Evolutionary conservation across 2,888 invertebrate species (phyloP), one percentile per base, ranked within the genome.

Genomic region (Aethes cnicana): DNA sequence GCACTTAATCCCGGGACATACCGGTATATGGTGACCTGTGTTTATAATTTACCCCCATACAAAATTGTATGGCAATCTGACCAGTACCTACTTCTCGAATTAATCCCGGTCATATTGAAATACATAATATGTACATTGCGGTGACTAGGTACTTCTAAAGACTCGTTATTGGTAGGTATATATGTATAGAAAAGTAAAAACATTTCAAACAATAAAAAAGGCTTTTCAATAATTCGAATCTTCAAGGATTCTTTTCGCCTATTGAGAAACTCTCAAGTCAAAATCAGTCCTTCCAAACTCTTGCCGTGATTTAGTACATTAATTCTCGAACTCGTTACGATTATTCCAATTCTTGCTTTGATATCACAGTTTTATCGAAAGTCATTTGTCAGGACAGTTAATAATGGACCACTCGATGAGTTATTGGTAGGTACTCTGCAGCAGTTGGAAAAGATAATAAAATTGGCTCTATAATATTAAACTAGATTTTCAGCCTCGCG

Each of bases 341-440:
- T 50, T 44, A 50, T 43, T 35, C 37, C 43, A 44, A 17, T 50
- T 43, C 43, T 44, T 28, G 25, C 30, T 25, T 41, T 23, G 37
- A 50, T 50, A 50, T 50, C 50, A 43, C 43, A 37, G 43, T 50
- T 50, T 50, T 50, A 50, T 44, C 44, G 36, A 14, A 35, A 37
- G 23, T 37, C 21, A 50, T 50, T 50, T 50, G 50, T 50, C 50
- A 25, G 30, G 14, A 9, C 30, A 28, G 30, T 50, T 50, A 44
- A 50, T 50, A 50, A 50, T 44, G 50, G 37, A 14, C 48, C 41
- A 49, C 50, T 50, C 50, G 18, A 50, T 50, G 50, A 44, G 37
- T 36, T 44, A 44, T 50, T 50, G 39, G 32, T 41, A 33, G 39
- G 32, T 41, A 33, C 32, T 48, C 39, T 25, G 16, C 17, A 25